Evolutionary conservation across 2,888 invertebrate genomes (phyloP).

Genomic region (Tetramorium bicarinatum): DNA sequence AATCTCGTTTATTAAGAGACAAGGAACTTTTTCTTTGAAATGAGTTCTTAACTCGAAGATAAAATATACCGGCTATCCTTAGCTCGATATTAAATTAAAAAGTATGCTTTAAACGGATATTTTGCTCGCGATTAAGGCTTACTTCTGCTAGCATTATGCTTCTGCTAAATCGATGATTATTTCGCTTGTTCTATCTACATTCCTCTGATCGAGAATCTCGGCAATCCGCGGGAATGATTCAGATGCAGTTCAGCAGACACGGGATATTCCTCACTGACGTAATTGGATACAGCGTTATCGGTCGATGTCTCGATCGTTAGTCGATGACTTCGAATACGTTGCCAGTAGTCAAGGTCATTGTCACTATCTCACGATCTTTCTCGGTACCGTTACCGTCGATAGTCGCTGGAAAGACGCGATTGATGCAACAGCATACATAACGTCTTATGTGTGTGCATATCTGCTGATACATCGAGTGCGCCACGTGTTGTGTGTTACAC

Average conservation of each 20-base stretch:
- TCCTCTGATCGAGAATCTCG: neutral
- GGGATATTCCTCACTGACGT: neutral
- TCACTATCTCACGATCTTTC: constrained; percentile 68
- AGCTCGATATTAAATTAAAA: constrained; percentile 14
- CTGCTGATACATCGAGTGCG: constrained; percentile 11
- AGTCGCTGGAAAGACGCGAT: constrained; percentile 4
- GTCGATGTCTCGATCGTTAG: constrained; percentile 21
- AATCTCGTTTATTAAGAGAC: neutral
- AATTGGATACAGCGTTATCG: constrained; percentile 61
- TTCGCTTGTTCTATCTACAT: neutral
- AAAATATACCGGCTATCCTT: neutral
- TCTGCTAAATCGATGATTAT: neutral
- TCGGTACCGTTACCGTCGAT: constrained; percentile 17
- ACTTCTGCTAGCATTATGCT: neutral
- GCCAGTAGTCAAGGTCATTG: constrained; percentile 72
- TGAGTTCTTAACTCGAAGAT: neutral
- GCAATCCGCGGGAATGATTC: neutral
- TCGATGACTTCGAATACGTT: constrained; percentile 22
- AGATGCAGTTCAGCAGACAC: neutral
- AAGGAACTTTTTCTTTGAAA: neutral
- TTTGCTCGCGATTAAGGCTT: neutral
- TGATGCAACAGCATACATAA: constrained; percentile 64
- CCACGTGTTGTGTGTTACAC: constrained; percentile 4
- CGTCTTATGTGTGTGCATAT: constrained; percentile 58
- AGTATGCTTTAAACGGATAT: neutral